These are phyloP conservation scores for Neolamprologus brichardi DNA, from an alignment of 2,113 vertebrate species.

Conservation along the genomic window DNA sequence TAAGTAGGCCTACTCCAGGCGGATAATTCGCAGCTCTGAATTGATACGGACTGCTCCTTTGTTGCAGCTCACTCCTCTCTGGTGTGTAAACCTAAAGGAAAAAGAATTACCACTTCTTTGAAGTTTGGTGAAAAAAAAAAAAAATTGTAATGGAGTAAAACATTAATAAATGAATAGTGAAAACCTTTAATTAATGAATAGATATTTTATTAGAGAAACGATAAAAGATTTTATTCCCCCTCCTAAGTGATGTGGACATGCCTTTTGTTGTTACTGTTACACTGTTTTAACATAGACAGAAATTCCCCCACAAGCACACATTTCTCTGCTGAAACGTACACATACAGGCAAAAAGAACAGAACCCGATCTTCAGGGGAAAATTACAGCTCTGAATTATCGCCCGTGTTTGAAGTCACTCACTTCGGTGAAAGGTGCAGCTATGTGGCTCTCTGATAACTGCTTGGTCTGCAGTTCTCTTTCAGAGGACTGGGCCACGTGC, in stretches of 20 bases:
- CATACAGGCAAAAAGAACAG: neutral
- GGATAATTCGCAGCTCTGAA: constrained; percentile 76
- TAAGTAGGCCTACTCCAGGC: constrained; percentile 55
- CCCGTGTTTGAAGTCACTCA: constrained; percentile 42
- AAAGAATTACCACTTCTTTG: constrained; percentile 22
- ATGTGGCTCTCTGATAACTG: constrained; percentile 62
- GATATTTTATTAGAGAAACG: neutral
- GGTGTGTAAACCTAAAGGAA: constrained; percentile 78
- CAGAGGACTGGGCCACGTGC: constrained; percentile 60
- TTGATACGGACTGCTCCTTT: constrained; percentile 68
- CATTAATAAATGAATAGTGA: neutral
- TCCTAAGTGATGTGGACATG: neutral
- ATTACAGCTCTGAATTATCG: neutral
- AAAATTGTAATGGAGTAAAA: neutral
- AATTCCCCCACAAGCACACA: neutral
- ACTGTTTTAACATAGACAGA: constrained; percentile 4
- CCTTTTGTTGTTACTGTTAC: constrained; percentile 1
- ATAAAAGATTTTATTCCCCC: neutral
- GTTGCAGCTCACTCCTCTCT: constrained; percentile 77
- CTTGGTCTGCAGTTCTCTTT: constrained; percentile 68
- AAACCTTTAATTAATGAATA: neutral
- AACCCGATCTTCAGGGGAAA: neutral
- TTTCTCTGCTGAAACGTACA: neutral
- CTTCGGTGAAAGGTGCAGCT: constrained; percentile 52
- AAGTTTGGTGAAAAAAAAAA: accelerated